Evolutionary conservation across 35 echinoderm and acorn worm species (phyloP), one percentile per base, ranked within the genome.

Genomic region (Chiridota heheva): DNA sequence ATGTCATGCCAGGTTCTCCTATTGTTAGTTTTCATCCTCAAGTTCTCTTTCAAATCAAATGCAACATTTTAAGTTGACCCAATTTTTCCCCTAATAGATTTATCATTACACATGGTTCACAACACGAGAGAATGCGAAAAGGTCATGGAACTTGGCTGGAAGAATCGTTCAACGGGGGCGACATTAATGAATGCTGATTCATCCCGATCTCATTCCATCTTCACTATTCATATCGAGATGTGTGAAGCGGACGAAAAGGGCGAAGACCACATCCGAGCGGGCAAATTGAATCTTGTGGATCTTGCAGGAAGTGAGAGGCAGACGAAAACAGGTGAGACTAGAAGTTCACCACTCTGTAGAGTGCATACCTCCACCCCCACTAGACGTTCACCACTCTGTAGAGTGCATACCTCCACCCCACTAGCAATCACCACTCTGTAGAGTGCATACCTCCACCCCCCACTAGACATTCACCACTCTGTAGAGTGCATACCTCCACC

Each of bases 161-260:
- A 91, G 81, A 91, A 92, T 42, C 73, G 95, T 18, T 91, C 95
- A 1, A 64, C 64, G 16, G 93, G 93, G 4, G 70, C 93, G 26
- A 98, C 95, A 18, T 67, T 98, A 60, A 98, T 98, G 89, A 92
- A 98, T 28, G 89, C 95, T 0, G 95, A 98, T 86, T 98, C 95
- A 37, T 98, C 95, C 24, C 60, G 95, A 22, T 98, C 95, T 2
- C 95, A 98, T 48, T 98, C 95, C 73, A 98, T 98, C 66, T 98
- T 98, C 69, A 98, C 95, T 45, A 98, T 98, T 39, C 95, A 98
- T 62, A 87, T 98, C 38, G 95, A 98, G 88, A 91, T 91, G 89
- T 98, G 93, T 31, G 93, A 97, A 35, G 15, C 73, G 18, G 95
- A 92, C 35, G 95, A 89, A 8, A 42, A 72, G 6, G 95, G 95